These are phyloP conservation scores for Vimba vimba DNA, from an alignment of 2,113 vertebrate genomes.

Conservation along the genomic window DNA sequence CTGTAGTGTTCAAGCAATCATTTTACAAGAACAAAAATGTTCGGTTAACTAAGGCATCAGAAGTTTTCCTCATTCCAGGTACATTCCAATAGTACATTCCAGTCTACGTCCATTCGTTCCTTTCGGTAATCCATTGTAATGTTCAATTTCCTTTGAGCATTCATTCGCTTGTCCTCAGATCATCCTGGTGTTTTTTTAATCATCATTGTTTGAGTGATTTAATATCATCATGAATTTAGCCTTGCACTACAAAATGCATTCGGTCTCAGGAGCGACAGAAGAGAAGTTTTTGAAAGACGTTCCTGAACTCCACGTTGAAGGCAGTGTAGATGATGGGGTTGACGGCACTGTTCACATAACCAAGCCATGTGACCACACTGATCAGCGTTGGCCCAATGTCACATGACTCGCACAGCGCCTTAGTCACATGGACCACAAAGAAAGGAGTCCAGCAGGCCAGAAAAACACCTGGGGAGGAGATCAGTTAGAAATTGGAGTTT, in stretches of 20 bases:
- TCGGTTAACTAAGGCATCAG: slow-evolving; percentile 57
- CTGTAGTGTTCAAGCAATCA: slow-evolving; percentile 47
- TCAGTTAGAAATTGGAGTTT: neutral
- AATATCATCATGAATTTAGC: neutral
- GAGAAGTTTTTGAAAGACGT: slow-evolving; percentile 76
- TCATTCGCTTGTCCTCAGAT: neutral
- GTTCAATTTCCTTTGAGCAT: neutral
- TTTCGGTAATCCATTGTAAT: neutral
- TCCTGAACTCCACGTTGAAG: slow-evolving; percentile 77
- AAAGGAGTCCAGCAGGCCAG: slow-evolving; percentile 80
- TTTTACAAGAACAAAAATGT: slow-evolving; percentile 42
- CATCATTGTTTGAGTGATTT: neutral
- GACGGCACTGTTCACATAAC: slow-evolving; percentile 79
- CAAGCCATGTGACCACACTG: slow-evolving; percentile 78
- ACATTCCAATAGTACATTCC: slow-evolving; percentile 14
- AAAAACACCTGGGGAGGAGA: slow-evolving; percentile 70
- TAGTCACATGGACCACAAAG: slow-evolving; percentile 78
- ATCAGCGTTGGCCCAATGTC: slow-evolving; percentile 72
- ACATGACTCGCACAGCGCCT: slow-evolving; percentile 72
- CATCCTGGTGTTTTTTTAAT: neutral
- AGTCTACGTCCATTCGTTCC: neutral
- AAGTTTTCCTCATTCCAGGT: neutral
- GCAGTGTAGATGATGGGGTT: slow-evolving; percentile 80
- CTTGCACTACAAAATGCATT: neutral
- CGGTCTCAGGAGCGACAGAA: slow-evolving; percentile 65